Evolutionary conservation across 2,113 vertebrate genomes (phyloP), one percentile per base, ranked within the genome.

Genomic region (Pedetes capensis): DNA sequence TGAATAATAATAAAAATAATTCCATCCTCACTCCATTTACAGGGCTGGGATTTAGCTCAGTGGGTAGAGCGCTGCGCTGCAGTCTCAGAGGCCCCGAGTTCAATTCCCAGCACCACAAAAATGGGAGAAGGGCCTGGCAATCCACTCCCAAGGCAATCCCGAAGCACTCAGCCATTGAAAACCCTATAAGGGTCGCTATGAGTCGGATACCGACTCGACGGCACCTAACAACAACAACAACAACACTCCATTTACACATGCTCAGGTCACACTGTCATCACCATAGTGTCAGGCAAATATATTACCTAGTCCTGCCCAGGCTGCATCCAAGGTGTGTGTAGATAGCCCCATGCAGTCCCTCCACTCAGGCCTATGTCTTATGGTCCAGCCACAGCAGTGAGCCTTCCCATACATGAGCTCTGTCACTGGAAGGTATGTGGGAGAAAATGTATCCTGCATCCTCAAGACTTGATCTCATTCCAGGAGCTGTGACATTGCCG

Each of bases 401-500:
- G 42, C 17, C n/a, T 5, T 88, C 37, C 55, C 23, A 25, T 5
- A 17, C 0, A 0, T 64, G 57, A n/a, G 59, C 89, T 25, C 72
- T 74, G 0, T 57, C 14, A 0, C 32, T 84, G 11, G 75, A 80
- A 94, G 66, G 93, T 17, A 90, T 44, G 0, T 47, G 42, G 34
- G 95, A 6, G 72, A 51, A 95, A 89, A 39, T 0, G 25, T 22
- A 2, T 85, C 97, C 92, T 69, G 81, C 16, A 22, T 82, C 89
- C 85, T 82, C 75, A 96, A 96, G 96, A 95, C 98, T 98, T 97
- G 96, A 97, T 97, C 96, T 97, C 95, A 96, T 93, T 72, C 95
- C 88, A 96, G 97, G 96, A 98, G 98, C 98, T 87, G 98, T 98
- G 98, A 98, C 97, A 96, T 98, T 98, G 98, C 96, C 94, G 98